Base-by-base conservation (phyloP, 2,888 invertebrate genomes). In the Stenotaenia linearis region DNA sequence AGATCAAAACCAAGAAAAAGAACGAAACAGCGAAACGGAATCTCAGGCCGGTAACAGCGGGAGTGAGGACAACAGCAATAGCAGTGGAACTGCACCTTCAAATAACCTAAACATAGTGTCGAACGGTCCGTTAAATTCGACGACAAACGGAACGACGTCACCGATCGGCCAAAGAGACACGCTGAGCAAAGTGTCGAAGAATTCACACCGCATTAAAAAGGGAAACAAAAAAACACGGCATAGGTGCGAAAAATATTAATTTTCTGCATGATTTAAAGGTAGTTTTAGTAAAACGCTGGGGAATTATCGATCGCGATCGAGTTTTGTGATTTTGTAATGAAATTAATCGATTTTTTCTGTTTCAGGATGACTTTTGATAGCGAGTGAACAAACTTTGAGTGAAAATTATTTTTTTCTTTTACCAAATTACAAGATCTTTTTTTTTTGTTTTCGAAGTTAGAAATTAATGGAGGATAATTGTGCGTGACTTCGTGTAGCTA, bases 201-300 rank as follows among this genome's bases (percentile, higher is more conserved):
- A 85, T 79, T 81, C 82, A 12, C 84, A 84, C 85, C 91, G 90
- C 81, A 88, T 90, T 56, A 94, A 93, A 86, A 94, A 93, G 84
- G 92, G 90, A 83, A 93, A 91, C 84, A 95, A 94, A 85, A 93
- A 94, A 87, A 91, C 93, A 23, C 90, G 93, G 84, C 93, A 94
- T 87, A 91, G 94, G 88, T 94, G 91, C 10, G 25, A 28, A 30
- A n/a, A 30, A 21, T 75, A 2, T 7, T 4, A 56, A n/a, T n/a
- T n/a, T n/a, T n/a, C n/a, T n/a, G n/a, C n/a, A n/a, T n/a, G n/a
- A n/a, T n/a, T n/a, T n/a, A 56, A 56, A 6, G 56, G 56, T 82
- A 45, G 82, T 81, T 37, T 81, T 80, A 35, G 82, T 80, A 78
- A 84, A 82, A 12, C 7, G 25, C n/a, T 21, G 5, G 7, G 23